These are phyloP conservation scores for Neodiprion lecontei DNA, from an alignment of 1,140 invertebrate genomes.

Conservation along the genomic window DNA sequence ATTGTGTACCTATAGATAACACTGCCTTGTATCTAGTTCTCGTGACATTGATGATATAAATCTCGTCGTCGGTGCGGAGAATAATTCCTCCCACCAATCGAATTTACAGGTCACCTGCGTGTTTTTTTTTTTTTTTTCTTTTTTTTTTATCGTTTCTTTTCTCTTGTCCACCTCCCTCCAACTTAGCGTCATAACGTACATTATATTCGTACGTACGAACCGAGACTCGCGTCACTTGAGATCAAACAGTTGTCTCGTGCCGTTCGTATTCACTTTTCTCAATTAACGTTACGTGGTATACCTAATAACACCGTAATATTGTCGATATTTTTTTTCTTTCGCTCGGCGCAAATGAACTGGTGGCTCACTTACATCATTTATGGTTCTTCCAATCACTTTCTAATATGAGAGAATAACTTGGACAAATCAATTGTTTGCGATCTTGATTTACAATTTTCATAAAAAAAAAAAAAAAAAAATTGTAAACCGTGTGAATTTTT, in stretches of 20 bases:
- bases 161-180: neutral
- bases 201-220: neutral
- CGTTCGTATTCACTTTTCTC: neutral
- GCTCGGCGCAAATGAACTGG: neutral
- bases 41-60: constrained; percentile 1
- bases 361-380: neutral
- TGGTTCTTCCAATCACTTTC: neutral
- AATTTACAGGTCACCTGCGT: neutral
- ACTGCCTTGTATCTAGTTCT: neutral
- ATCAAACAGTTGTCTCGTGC: neutral
- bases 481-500: too few relatives aligned
- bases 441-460: too few relatives aligned
- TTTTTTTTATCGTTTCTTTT: too few relatives aligned
- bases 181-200: neutral
- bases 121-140: neutral
- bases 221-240: neutral
- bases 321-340: neutral
- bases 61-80: neutral
- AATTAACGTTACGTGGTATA: neutral
- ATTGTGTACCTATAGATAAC: too few relatives aligned
- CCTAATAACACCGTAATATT: neutral
- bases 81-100: too few relatives aligned
- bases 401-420: neutral
- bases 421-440: too few relatives aligned
- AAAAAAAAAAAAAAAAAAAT: too few relatives aligned